A percentile compares a stretch with the other conserved stretches of the same genome.
phyloP scores from a whole-genome alignment of 1,140 invertebrate genomes.

The Chrysomallon squamiferum region DNA sequence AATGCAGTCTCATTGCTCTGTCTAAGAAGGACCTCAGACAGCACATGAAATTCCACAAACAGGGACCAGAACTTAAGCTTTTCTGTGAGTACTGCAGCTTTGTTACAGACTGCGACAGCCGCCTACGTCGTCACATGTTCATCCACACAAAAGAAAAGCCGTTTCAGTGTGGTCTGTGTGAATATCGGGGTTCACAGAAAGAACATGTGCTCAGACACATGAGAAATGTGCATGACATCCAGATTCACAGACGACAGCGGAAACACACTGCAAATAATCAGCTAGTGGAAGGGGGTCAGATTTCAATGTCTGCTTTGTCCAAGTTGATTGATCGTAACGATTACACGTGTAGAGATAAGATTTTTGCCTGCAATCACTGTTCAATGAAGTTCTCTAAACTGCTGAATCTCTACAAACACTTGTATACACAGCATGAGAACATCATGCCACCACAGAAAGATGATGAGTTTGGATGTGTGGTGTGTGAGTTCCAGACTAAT shows the following conservation, averaged over 20 bases:
- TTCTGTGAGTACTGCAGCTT: constrained; percentile 61
- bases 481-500: constrained; percentile 57
- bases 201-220: constrained; percentile 59
- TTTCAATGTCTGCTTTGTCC: background rate
- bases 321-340: constrained; percentile 35
- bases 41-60: constrained; percentile 59
- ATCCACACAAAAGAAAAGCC: constrained; percentile 58
- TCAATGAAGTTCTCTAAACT: constrained; percentile 61
- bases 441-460: constrained; percentile 42
- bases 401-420: constrained; percentile 60
- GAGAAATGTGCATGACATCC: constrained; percentile 50
- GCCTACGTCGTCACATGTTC: constrained; percentile 53
- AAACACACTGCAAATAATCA: constrained; percentile 12
- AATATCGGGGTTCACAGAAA: constrained; percentile 56
- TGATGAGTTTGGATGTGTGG: constrained; percentile 53
- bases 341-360: constrained; percentile 52
- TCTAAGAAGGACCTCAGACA: constrained; percentile 56
- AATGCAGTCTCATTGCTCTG: constrained; percentile 49
- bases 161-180: constrained; percentile 56
- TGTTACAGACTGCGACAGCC: constrained; percentile 61
- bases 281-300: background rate
- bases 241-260: constrained; percentile 34
- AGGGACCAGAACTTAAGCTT: constrained; percentile 60
- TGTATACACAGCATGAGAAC: constrained; percentile 55
- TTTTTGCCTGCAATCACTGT: constrained; percentile 62